Evolutionary conservation across 2,113 vertebrate genomes (phyloP).

Genomic region (Hippoglossus stenolepis): DNA sequence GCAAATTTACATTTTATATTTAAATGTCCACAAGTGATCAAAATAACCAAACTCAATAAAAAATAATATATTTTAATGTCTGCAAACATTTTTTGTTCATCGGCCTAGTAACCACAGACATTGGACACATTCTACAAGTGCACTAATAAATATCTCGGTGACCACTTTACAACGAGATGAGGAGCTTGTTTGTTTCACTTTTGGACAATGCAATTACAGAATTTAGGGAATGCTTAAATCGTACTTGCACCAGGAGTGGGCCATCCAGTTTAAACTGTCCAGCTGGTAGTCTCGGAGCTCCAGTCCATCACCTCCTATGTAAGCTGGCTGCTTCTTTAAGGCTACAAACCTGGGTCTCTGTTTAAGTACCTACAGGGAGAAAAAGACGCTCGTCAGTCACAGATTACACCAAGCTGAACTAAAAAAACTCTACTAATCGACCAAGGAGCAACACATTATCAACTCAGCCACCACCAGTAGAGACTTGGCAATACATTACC

Average conservation of each 20-base stretch:
- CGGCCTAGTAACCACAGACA: background rate
- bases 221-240: conserved; percentile 50
- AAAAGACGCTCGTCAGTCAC: background rate
- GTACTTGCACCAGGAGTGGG: conserved; percentile 99
- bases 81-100: too few relatives aligned
- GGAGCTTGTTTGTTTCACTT: too few relatives aligned
- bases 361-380: conserved; percentile 88
- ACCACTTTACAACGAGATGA: too few relatives aligned
- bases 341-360: conserved; percentile 95
- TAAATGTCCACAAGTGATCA: too few relatives aligned
- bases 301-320: conserved; percentile 91
- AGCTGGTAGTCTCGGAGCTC: conserved; percentile 98
- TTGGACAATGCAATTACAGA: background rate
- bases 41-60: too few relatives aligned
- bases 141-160: too few relatives aligned
- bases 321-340: conserved; percentile 94
- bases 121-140: background rate
- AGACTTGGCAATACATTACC: conserved; percentile 74
- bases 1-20: too few relatives aligned
- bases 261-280: conserved; percentile 98
- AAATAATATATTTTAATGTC: too few relatives aligned
- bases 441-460: background rate
- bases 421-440: background rate
- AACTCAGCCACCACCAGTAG: background rate
- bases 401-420: background rate